Conservation (phyloP, 2,113 vertebrate species). For the Ariopsis seemanni region DNA sequence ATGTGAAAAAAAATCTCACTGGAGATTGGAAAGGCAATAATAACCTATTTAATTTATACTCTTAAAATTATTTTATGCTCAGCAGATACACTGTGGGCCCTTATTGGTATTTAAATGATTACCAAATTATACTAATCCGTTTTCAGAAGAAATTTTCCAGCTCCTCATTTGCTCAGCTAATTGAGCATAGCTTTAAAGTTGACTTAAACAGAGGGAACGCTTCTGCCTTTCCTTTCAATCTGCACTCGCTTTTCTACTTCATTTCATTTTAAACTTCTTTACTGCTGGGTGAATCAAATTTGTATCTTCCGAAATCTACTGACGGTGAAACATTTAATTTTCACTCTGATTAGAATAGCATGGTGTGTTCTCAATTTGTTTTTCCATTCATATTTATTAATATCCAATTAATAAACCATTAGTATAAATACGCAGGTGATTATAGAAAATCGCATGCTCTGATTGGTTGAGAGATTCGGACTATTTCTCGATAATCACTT, state of each 20-base stretch:
- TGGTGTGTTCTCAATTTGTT: not conserved
- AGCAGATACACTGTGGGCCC: conserved; percentile 75
- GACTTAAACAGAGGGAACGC: conserved; percentile 72
- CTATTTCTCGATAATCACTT: no score
- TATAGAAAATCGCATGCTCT: no score
- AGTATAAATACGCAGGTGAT: no score
- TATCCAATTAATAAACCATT: not conserved
- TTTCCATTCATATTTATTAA: not conserved
- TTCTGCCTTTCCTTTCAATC: conserved; percentile 68
- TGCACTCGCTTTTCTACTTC: conserved; percentile 54
- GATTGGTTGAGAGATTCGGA: no score
- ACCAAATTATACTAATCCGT: conserved; percentile 83
- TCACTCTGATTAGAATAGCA: not conserved
- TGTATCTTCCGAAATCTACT: not conserved
- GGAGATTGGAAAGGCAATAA: conserved; percentile 74
- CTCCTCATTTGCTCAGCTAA: conserved; percentile 78
- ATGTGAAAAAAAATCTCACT: conserved; percentile 63
- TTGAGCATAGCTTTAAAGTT: conserved; percentile 78
- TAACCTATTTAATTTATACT: conserved; percentile 82
- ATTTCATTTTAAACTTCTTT: conserved; percentile 30
- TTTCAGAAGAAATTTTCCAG: conserved; percentile 76
- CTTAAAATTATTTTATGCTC: conserved; percentile 78
- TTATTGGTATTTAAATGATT: conserved; percentile 82
- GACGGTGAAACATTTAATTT: conserved; percentile 9
- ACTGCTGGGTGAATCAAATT: not conserved